Conservation (phyloP, 2,797 vertebrate genomes). For the Petrocephalus sullivani region DNA sequence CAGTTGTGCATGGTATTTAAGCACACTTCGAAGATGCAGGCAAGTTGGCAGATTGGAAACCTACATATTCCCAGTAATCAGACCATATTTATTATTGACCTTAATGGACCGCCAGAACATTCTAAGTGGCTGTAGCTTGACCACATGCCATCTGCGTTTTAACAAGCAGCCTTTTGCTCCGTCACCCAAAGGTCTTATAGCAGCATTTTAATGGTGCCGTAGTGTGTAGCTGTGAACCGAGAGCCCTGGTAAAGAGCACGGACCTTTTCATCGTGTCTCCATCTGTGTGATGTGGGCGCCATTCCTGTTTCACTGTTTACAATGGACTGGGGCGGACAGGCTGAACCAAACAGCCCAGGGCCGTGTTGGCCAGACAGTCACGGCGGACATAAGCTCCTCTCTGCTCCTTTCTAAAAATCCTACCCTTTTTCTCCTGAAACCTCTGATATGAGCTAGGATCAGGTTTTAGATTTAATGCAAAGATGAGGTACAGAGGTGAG, state of each 20-base stretch:
- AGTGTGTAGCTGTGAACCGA: not conserved
- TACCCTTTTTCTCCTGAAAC: constrained; percentile 28
- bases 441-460: constrained; percentile 33
- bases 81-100: not conserved
- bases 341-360: not conserved
- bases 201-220: not conserved
- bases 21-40: not conserved
- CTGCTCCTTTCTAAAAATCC: constrained; percentile 23
- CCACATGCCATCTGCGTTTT: not conserved
- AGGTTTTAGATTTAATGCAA: constrained; percentile 33
- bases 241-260: not conserved
- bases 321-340: not conserved
- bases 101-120: not conserved
- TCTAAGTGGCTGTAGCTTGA: not conserved
- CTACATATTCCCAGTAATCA: not conserved
- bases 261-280: not conserved
- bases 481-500: not conserved
- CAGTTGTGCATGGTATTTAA: not conserved
- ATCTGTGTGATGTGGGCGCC: not conserved
- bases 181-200: not conserved
- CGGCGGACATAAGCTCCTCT: not conserved
- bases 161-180: not conserved
- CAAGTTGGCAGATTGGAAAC: not conserved
- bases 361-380: not conserved
- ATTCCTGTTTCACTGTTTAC: not conserved